phyloP scores from a whole-genome alignment of 2,113 vertebrate species.

The Piliocolobus tephrosceles region DNA sequence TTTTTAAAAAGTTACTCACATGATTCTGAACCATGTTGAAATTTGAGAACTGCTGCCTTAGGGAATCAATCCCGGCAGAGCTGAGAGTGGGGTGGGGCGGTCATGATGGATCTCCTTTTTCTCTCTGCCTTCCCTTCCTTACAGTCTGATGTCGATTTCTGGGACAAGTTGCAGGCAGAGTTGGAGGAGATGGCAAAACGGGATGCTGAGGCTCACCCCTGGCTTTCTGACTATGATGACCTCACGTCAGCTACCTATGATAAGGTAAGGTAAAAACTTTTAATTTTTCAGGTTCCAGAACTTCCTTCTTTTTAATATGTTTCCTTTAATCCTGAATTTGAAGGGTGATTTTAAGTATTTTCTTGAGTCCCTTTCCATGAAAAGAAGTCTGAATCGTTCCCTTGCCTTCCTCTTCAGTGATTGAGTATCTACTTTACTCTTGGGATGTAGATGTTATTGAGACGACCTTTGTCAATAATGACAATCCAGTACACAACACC shows the following conservation, averaged over 20 bases:
- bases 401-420: neutral
- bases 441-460: neutral
- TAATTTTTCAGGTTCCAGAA: neutral
- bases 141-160: slow-evolving; percentile 99
- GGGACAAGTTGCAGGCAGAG: slow-evolving; percentile 99
- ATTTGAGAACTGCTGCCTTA: neutral
- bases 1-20: neutral
- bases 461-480: neutral
- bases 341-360: neutral
- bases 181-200: slow-evolving; percentile 99
- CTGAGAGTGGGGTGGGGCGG: neutral
- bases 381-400: neutral
- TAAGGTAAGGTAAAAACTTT: slow-evolving; percentile 87
- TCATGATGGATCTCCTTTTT: neutral
- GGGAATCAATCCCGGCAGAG: neutral
- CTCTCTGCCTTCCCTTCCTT: slow-evolving; percentile 58
- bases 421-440: neutral
- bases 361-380: neutral
- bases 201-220: slow-evolving; percentile 97
- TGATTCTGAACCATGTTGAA: neutral
- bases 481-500: too few relatives aligned
- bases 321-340: neutral
- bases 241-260: slow-evolving; percentile 92
- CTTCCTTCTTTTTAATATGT: neutral
- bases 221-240: slow-evolving; percentile 97